Base-by-base conservation (phyloP, 2,113 vertebrate species). In the Neopipo cinnamomea region DNA sequence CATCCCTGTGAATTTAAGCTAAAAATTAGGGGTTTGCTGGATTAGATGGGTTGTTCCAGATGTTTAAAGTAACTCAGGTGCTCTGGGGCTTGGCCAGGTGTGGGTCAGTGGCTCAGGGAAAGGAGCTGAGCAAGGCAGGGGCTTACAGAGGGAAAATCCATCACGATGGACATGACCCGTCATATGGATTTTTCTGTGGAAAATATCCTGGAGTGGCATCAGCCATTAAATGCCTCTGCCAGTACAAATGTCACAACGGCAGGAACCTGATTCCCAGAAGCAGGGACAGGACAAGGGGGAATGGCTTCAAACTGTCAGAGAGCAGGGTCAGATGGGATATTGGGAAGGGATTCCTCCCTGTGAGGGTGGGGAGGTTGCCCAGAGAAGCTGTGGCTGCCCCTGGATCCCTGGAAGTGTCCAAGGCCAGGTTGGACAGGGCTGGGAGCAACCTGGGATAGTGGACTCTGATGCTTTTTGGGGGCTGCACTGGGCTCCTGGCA, bases 121-220 rank as follows among this genome's bases (percentile, higher is more conserved):
- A 3, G 27, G 71, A 39, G 27, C 56, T 74, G 61, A 6, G 1
- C 65, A 20, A 30, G 72, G n/a, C 37, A 31, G 9, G 11, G 58
- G 9, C 5, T 59, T 12, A 25, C 5, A 39, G 52, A 7, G 3
- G n/a, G 46, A 81, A 83, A 79, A 80, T 27, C 49, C 74, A 61
- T 33, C 39, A 5, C 3, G 15, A 5, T 0, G 12, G 17, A 21
- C 52, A 47, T 14, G 2, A 15, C 24, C 52, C 7, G 0, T 2
- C 2, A 5, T 2, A 37, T 4, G 58, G 62, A 24, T 41, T 52
- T 52, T 50, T 12, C 6, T 12, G 5, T 14, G 53, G 59, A 67
- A 84, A 79, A 59, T 8, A 2, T 5, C 28, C 67, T 5, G 15
- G 52, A 27, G 78, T 6, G 65, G 27, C 89, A 73, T 49, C 68